A percentile compares a stretch with the other conserved stretches of the same genome.
Conservation (phyloP, 1,140 invertebrate genomes). For the Drosophila aff. region DNA sequence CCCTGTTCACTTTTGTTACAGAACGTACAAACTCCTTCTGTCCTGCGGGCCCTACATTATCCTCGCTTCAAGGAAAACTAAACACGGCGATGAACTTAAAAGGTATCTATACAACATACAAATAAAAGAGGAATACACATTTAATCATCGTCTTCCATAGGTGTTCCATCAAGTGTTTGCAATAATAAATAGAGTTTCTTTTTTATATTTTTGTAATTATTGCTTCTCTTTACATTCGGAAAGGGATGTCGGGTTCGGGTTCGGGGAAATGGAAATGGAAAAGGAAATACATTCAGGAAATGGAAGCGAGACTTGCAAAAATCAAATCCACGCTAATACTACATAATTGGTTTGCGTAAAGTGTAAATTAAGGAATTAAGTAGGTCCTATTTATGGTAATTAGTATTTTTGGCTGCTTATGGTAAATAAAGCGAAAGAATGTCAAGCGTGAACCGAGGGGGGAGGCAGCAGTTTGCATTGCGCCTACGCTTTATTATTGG, state of each 20-base stretch:
- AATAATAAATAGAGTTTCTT: conserved; percentile 39
- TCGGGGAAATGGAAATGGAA: conserved; percentile 18
- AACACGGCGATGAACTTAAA: conserved; percentile 27
- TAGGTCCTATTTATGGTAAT: conserved; percentile 47
- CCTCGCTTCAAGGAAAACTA: conserved; percentile 10
- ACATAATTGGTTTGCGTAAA: conserved; percentile 49
- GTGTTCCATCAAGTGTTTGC: conserved; percentile 38
- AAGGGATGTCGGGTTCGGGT: not conserved
- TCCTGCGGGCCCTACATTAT: conserved; percentile 21
- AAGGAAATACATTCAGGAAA: conserved; percentile 35
- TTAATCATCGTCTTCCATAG: conserved; percentile 12
- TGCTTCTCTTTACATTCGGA: conserved; percentile 25
- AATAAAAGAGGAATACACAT: conserved; percentile 37
- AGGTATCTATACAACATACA: conserved; percentile 47
- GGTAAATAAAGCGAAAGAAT: conserved; percentile 40
- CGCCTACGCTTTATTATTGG: conserved; percentile 23
- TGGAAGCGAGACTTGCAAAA: conserved; percentile 72
- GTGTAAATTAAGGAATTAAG: conserved; percentile 57
- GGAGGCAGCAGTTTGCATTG: conserved; percentile 15
- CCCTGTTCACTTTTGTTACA: conserved; percentile 69
- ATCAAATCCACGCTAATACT: conserved; percentile 77
- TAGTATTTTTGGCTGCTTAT: conserved; percentile 56
- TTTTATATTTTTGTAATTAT: conserved; percentile 26
- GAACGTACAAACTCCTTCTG: conserved; percentile 50
- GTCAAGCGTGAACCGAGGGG: conserved; percentile 24